phyloP scores from a whole-genome alignment of 2,888 invertebrate species.

The Steinernema hermaphroditum region DNA sequence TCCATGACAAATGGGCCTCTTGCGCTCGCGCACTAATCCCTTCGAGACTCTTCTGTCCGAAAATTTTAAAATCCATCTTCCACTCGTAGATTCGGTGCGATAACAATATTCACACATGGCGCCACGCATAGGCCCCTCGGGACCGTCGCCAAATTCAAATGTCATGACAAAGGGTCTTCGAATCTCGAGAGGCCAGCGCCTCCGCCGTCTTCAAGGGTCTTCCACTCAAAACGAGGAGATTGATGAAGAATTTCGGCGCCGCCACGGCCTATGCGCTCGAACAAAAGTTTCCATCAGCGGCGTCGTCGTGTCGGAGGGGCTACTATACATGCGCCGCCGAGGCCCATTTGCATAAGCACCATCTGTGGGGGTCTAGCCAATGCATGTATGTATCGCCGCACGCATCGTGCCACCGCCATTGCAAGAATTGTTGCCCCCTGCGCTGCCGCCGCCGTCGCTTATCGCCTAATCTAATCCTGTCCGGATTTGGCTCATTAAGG shows the following conservation, averaged over 20 bases:
- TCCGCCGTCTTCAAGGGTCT: background rate
- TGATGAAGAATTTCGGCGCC: background rate
- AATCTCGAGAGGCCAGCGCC: background rate
- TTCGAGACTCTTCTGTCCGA: background rate
- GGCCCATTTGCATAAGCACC: background rate
- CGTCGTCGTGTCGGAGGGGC: background rate
- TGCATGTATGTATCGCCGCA: background rate
- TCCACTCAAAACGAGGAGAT: constrained; percentile 25
- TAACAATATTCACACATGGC: constrained; percentile 24
- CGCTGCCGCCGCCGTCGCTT: background rate
- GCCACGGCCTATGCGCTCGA: background rate
- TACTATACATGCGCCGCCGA: background rate
- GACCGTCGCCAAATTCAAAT: background rate
- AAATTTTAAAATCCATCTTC: constrained; percentile 23
- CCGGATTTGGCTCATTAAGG: constrained; percentile 26
- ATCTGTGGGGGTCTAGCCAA: background rate
- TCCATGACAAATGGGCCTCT: constrained; percentile 15
- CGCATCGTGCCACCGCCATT: background rate
- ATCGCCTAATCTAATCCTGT: constrained; percentile 23
- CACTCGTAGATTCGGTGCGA: constrained; percentile 4
- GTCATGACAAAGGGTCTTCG: constrained; percentile 9
- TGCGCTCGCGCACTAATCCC: constrained; percentile 1
- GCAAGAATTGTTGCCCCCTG: background rate
- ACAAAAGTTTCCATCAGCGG: constrained; percentile 16
- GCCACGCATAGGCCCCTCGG: background rate